These are phyloP conservation scores for Ramphastos sulfuratus DNA, from an alignment of 2,113 vertebrate genomes.

Conservation along the genomic window DNA sequence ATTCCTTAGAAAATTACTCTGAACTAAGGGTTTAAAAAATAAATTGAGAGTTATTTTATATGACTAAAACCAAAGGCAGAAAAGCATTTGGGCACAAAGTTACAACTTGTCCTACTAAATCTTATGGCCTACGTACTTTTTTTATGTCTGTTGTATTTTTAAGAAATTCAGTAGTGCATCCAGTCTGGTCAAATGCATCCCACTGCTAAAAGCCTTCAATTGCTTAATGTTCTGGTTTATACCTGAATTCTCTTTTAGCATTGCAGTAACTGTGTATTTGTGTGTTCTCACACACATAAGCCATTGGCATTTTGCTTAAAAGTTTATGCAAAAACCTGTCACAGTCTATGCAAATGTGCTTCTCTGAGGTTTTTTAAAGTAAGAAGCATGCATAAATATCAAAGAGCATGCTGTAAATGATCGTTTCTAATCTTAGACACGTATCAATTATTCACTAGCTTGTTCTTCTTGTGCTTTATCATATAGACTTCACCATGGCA, in stretches of 20 bases:
- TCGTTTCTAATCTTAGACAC: conserved; percentile 62
- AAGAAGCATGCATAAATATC: conserved; percentile 35
- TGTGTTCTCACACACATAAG: not conserved
- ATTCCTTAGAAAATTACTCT: not conserved
- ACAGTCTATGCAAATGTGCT: not conserved
- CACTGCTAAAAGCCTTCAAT: not conserved
- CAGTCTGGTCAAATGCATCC: not conserved
- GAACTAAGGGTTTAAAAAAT: not conserved
- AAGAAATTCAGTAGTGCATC: not conserved
- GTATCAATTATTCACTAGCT: conserved; percentile 70
- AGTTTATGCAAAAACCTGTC: conserved; percentile 11
- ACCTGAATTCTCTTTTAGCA: not conserved
- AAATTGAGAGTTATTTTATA: not conserved
- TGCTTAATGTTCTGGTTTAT: not conserved
- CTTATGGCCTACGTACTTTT: not conserved
- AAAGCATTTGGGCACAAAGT: not conserved
- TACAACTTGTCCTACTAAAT: not conserved
- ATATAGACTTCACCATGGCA: conserved; percentile 66
- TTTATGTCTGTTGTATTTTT: not conserved
- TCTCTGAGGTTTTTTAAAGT: not conserved
- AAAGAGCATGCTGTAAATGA: conserved; percentile 48
- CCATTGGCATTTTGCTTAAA: not conserved
- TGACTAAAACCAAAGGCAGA: not conserved
- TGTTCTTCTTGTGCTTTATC: conserved; percentile 44
- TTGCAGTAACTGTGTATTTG: not conserved